Conservation (phyloP, 2,888 invertebrate genomes). For the Dolomedes plantarius region DNA sequence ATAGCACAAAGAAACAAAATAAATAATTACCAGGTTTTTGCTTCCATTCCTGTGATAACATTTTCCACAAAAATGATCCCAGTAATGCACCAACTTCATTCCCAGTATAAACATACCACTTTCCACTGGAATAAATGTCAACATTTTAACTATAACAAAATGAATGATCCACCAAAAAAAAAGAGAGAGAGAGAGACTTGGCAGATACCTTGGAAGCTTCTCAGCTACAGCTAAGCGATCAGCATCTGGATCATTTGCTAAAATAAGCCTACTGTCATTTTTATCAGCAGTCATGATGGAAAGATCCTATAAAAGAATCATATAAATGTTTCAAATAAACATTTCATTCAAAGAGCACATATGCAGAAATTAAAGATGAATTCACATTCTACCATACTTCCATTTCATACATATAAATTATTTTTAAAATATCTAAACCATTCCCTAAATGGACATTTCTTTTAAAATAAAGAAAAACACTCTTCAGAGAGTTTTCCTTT, state of each 20-base stretch:
- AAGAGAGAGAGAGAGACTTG: neutral
- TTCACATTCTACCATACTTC: too few relatives aligned
- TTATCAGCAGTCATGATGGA: slow-evolving; percentile 87
- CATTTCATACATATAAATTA: too few relatives aligned
- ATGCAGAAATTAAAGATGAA: neutral
- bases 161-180: neutral
- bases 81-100: slow-evolving; percentile 96
- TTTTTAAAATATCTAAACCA: too few relatives aligned
- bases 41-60: slow-evolving; percentile 79
- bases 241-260: slow-evolving; percentile 99
- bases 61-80: slow-evolving; percentile 92
- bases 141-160: too few relatives aligned
- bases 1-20: too few relatives aligned
- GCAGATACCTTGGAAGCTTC: slow-evolving; percentile 78
- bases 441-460: too few relatives aligned
- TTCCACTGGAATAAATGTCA: slow-evolving; percentile 78
- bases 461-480: too few relatives aligned
- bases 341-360: too few relatives aligned
- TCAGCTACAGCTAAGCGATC: slow-evolving; percentile 96
- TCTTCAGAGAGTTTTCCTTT: too few relatives aligned
- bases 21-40: slow-evolving; percentile 74
- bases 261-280: slow-evolving; percentile 84
- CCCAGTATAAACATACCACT: slow-evolving; percentile 94
- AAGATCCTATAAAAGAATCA: slow-evolving; percentile 79
- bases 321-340: too few relatives aligned